Evolutionary conservation across 1,140 invertebrate genomes (phyloP), one percentile per base, ranked within the genome.

Genomic region (Rhagoletis pomonella): DNA sequence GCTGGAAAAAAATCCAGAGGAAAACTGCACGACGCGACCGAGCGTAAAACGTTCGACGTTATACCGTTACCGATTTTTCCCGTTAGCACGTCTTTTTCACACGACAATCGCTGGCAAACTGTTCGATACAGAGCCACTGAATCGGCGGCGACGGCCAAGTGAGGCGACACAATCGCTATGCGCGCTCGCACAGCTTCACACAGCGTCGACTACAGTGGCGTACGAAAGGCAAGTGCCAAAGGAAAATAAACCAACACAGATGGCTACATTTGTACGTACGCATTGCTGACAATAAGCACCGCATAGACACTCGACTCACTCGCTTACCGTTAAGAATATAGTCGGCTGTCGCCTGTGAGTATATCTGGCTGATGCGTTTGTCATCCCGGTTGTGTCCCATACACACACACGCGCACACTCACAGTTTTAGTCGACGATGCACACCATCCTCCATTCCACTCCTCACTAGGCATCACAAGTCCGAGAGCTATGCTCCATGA

Each of bases 81-180:
- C 73, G 73, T 77, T 77, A 77, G n/a, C 55, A 91, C 90, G 88
- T 90, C 90, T 88, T 89, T 87, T 88, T 87, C 88, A 87, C 87
- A 91, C 90, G 90, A 91, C 88, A 90, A 89, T 88, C 89, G 90
- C 90, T 91, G 90, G 90, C 88, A 91, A 91, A 91, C 90, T 89
- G 59, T 86, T 85, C 60, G 55, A 59, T 73, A 44, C 84, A 85
- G 19, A 77, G 69, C 4, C 58, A 64, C 81, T 87, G 17, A 77
- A 4, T 50, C 55, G 4, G 73, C 47, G 47, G n/a, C 55, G 4
- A 47, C 47, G 47, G n/a, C 73, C 44, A 77, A 29, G 69, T 87
- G 84, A 87, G 85, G 42, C 58, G 42, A 60, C 59, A 64, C 14
- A 39, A 3, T n/a, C 17, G 47, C 47, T 17, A 7, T 86, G 64